phyloP scores from a whole-genome alignment of 1,140 invertebrate species.

The Cephus cinctus region DNA sequence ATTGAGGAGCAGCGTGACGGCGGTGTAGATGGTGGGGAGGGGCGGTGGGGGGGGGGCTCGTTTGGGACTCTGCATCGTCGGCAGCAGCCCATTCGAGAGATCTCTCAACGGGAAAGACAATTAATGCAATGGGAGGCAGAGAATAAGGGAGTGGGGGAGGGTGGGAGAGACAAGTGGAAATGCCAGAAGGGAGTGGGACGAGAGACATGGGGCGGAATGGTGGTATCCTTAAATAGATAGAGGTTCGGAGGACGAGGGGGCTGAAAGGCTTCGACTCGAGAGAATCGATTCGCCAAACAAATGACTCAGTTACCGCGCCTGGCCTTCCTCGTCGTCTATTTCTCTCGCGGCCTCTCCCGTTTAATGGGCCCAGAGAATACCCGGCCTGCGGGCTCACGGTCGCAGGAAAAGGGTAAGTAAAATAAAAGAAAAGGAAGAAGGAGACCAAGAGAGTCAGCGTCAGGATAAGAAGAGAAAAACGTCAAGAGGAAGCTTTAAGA shows the following conservation, averaged over 20 bases:
- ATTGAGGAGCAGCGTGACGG: no score
- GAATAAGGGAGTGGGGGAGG: constrained; percentile 1
- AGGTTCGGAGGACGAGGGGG: constrained; percentile 13
- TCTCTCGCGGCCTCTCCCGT: constrained; percentile 18
- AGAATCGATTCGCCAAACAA: constrained; percentile 41
- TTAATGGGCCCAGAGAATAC: no score
- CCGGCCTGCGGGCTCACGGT: constrained; percentile 20
- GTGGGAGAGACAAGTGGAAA: constrained; percentile 7
- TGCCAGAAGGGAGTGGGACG: not conserved
- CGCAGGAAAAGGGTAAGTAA: constrained; percentile 15
- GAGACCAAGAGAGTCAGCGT: constrained; percentile 14
- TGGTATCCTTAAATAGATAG: no score
- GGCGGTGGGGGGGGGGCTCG: no score
- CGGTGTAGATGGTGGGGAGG: no score
- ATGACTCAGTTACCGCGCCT: constrained; percentile 38
- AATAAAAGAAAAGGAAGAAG: constrained; percentile 16
- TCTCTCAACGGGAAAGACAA: not conserved
- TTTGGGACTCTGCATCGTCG: no score
- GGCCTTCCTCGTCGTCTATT: constrained; percentile 18
- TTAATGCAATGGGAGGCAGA: not conserved
- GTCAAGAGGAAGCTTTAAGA: constrained; percentile 18
- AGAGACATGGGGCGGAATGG: constrained; percentile 22
- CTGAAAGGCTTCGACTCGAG: constrained; percentile 20
- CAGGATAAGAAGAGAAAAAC: constrained; percentile 19
- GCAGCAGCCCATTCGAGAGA: no score